phyloP scores from a whole-genome alignment of 2,888 invertebrate species.

The Spodoptera picta region DNA sequence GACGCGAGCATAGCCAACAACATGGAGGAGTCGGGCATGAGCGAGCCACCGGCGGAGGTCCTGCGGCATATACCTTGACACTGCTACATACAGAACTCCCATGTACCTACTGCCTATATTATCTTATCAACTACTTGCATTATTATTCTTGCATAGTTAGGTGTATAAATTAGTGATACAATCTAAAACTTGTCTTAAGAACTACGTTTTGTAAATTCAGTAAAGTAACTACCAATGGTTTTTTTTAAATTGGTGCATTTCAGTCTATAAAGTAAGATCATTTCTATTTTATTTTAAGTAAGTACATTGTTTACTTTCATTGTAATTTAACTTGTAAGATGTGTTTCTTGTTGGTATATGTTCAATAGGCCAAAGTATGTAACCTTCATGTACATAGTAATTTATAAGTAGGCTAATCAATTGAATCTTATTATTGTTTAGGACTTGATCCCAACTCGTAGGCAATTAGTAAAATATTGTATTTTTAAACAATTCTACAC shows the following conservation, averaged over 20 bases:
- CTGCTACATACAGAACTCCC: neutral
- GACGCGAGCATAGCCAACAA: constrained; percentile 75
- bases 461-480: constrained; percentile 9
- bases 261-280: too few relatives aligned
- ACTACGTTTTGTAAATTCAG: too few relatives aligned
- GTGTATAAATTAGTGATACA: too few relatives aligned
- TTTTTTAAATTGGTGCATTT: too few relatives aligned
- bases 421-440: constrained; percentile 27
- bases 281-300: too few relatives aligned
- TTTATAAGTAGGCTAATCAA: constrained; percentile 41
- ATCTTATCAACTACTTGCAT: too few relatives aligned
- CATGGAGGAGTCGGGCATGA: constrained; percentile 78
- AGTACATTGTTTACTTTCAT: too few relatives aligned
- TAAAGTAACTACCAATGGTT: too few relatives aligned
- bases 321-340: neutral
- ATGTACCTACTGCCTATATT: too few relatives aligned
- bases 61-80: constrained; percentile 74
- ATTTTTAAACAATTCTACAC: constrained; percentile 9
- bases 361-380: constrained; percentile 43
- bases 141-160: too few relatives aligned
- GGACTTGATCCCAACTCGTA: constrained; percentile 19
- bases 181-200: too few relatives aligned
- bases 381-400: constrained; percentile 48
- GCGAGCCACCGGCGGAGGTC: constrained; percentile 73
- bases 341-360: constrained; percentile 11